Conservation (phyloP, 2,113 vertebrate species). For the Progne subis region DNA sequence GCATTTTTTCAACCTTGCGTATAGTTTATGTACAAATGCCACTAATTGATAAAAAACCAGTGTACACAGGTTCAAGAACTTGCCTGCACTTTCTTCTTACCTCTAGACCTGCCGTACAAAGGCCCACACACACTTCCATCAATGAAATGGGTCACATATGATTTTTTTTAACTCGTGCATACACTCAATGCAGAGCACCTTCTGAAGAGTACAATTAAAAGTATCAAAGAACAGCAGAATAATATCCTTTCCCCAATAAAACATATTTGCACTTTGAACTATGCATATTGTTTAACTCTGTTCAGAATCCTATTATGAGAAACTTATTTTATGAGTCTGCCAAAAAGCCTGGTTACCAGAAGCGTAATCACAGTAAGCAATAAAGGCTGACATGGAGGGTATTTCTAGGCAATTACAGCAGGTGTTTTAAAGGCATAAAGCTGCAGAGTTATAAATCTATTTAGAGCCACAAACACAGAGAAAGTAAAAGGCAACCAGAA, state of each 20-base stretch:
- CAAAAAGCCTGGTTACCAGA: constrained; percentile 52
- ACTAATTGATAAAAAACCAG: not conserved
- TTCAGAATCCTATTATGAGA: constrained; percentile 16
- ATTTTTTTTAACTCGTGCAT: not conserved
- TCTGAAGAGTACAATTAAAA: not conserved
- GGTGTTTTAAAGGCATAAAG: constrained; percentile 49
- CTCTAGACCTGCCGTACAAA: not conserved
- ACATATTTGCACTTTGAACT: constrained; percentile 20
- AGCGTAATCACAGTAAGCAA: constrained; percentile 16
- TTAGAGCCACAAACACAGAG: not conserved
- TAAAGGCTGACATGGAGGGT: constrained; percentile 46
- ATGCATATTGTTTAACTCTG: not conserved
- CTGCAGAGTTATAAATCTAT: constrained; percentile 32
- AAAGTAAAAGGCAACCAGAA: not conserved
- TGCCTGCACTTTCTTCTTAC: not conserved
- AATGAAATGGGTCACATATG: not conserved
- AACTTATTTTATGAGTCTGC: constrained; percentile 44
- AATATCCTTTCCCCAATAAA: not conserved
- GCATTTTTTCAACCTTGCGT: not conserved
- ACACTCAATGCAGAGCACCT: not conserved
- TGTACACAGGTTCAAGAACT: not conserved
- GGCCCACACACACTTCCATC: not conserved
- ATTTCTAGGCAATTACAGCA: constrained; percentile 51
- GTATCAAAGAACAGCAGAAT: not conserved
- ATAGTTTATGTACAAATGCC: not conserved